Conservation (phyloP, 2,113 vertebrate genomes). For the Strigops habroptila region DNA sequence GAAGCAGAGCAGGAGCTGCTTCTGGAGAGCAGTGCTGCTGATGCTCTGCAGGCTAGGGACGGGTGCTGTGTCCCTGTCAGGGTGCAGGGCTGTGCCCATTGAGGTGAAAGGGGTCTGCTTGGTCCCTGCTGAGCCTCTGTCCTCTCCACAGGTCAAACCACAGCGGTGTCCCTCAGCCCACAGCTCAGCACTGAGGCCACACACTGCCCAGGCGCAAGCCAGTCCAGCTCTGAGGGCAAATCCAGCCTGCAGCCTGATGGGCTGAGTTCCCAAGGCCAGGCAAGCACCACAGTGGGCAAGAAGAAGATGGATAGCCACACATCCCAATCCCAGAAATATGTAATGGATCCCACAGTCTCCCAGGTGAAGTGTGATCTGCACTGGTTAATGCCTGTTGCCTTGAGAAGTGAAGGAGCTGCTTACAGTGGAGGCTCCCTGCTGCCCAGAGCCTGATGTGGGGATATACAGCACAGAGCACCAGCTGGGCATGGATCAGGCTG, state of each 20-base stretch:
- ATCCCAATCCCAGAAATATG: constrained; percentile 13
- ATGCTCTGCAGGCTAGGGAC: not conserved
- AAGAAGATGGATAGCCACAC: not conserved
- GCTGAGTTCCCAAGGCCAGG: not conserved
- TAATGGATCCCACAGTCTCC: not conserved
- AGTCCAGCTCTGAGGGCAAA: not conserved
- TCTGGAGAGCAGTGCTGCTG: not conserved
- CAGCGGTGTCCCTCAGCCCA: not conserved
- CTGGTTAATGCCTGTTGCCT: not conserved
- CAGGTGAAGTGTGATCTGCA: constrained; percentile 39
- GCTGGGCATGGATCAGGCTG: not conserved
- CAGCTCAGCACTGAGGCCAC: constrained; percentile 59
- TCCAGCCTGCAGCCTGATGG: not conserved
- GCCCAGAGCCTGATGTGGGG: not conserved
- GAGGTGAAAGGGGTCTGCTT: not conserved
- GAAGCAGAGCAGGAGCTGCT: not conserved
- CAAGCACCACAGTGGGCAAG: not conserved
- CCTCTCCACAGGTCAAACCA: not conserved
- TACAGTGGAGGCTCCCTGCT: not conserved
- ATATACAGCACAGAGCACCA: not conserved
- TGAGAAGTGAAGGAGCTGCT: not conserved
- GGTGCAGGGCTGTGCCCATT: fast-evolving
- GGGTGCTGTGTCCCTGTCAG: not conserved
- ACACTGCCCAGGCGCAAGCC: constrained; percentile 32
- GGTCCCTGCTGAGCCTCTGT: not conserved